Conservation (phyloP, 92 coral and sea anemone species). For the Siderastrea radians region DNA sequence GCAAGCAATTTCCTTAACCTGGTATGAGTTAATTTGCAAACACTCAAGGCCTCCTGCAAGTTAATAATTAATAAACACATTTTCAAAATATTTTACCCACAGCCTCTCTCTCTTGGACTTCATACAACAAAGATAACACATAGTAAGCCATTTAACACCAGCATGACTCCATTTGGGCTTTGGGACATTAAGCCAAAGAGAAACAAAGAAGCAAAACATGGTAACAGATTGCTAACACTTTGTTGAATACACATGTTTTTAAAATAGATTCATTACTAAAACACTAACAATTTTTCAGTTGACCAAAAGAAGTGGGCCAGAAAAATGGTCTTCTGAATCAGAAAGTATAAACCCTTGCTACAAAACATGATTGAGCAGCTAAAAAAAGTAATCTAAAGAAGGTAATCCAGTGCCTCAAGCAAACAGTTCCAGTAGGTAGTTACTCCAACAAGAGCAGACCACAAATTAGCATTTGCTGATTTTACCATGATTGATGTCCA, state of each 20-base stretch:
- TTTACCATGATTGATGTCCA: slow-evolving; percentile 19
- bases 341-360: not conserved
- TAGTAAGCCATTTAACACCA: not conserved
- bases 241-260: not conserved
- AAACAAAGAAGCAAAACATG: slow-evolving; percentile 7
- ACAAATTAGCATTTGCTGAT: slow-evolving; percentile 20
- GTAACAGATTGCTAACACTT: not conserved
- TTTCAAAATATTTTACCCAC: not conserved
- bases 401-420: not conserved
- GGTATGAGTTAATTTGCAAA: not conserved
- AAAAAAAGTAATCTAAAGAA: not conserved
- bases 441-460: slow-evolving; percentile 17
- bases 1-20: slow-evolving; percentile 1
- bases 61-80: slow-evolving; percentile 10
- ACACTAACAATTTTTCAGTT: not conserved
- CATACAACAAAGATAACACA: not conserved
- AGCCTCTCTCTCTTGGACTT: not conserved
- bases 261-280: not conserved
- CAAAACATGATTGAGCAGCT: not conserved
- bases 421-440: slow-evolving; percentile 16
- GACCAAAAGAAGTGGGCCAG: not conserved
- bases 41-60: not conserved
- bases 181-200: slow-evolving; percentile 14
- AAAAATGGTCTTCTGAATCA: not conserved
- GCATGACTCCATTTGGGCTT: slow-evolving; percentile 24